phyloP scores from a whole-genome alignment of 2,113 vertebrate genomes.

The Corapipo altera region DNA sequence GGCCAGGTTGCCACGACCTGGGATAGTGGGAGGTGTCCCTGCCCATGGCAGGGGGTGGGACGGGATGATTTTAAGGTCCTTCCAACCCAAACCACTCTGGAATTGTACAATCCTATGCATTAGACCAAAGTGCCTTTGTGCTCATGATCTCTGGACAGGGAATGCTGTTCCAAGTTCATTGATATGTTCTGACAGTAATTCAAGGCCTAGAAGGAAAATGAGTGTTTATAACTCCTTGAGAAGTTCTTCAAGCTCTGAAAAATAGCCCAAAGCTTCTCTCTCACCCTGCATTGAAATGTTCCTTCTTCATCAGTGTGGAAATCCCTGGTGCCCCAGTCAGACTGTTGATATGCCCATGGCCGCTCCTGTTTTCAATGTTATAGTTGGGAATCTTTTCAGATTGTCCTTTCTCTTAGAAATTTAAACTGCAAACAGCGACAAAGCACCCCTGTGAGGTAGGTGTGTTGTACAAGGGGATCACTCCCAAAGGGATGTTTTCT shows the following conservation, averaged over 20 bases:
- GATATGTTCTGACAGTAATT: neutral
- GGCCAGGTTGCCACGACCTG: neutral
- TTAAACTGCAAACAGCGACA: neutral
- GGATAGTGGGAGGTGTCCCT: neutral
- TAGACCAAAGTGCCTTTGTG: neutral
- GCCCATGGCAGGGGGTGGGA: neutral
- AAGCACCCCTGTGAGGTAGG: neutral
- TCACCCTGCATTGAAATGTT: neutral
- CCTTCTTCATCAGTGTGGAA: neutral
- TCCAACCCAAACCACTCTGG: neutral
- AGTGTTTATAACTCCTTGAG: neutral
- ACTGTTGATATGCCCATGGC: neutral
- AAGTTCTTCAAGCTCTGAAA: conserved; percentile 25
- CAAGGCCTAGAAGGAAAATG: neutral
- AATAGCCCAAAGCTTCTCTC: neutral
- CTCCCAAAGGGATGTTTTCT: neutral
- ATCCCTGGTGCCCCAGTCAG: neutral
- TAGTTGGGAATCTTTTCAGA: neutral
- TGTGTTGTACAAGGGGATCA: neutral
- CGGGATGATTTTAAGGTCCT: neutral
- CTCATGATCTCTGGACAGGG: neutral
- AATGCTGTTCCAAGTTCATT: neutral
- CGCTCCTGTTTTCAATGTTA: neutral
- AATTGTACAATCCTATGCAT: neutral
- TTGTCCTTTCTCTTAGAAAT: neutral